phyloP scores from a whole-genome alignment of 2,113 vertebrate genomes.

The Noctilio leporinus region DNA sequence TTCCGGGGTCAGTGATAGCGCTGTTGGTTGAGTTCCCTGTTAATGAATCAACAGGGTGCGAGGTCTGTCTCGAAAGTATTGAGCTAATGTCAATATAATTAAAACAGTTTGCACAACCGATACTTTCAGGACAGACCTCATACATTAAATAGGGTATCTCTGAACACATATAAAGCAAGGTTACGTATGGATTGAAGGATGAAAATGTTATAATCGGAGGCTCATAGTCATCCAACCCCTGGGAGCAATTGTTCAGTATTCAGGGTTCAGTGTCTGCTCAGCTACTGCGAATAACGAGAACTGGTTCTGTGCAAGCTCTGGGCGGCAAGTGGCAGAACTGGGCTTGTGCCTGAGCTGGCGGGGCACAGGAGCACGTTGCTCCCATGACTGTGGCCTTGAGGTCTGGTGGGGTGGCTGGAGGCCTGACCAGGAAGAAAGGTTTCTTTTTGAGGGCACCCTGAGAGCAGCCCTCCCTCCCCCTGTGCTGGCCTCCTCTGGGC shows the following conservation, averaged over 20 bases:
- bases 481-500: neutral
- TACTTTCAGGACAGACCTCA: too few species aligned
- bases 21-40: neutral
- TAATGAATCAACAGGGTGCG: neutral
- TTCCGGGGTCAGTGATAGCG: neutral
- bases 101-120: too few species aligned
- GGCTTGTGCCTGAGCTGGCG: neutral
- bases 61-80: too few species aligned
- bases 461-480: neutral
- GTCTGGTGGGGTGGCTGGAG: neutral
- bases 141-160: neutral
- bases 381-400: slow-evolving; percentile 27
- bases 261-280: rapidly evolving
- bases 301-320: rapidly evolving
- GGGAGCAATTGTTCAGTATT: neutral
- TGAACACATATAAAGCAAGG: neutral
- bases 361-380: neutral
- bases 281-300: neutral
- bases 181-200: neutral
- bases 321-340: neutral
- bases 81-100: too few species aligned
- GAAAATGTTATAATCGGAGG: neutral
- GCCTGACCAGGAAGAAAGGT: slow-evolving; percentile 19
- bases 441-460: neutral
- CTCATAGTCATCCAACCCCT: neutral